phyloP scores from a whole-genome alignment of 2,888 invertebrate genomes.

The Agriopis leucophaearia region DNA sequence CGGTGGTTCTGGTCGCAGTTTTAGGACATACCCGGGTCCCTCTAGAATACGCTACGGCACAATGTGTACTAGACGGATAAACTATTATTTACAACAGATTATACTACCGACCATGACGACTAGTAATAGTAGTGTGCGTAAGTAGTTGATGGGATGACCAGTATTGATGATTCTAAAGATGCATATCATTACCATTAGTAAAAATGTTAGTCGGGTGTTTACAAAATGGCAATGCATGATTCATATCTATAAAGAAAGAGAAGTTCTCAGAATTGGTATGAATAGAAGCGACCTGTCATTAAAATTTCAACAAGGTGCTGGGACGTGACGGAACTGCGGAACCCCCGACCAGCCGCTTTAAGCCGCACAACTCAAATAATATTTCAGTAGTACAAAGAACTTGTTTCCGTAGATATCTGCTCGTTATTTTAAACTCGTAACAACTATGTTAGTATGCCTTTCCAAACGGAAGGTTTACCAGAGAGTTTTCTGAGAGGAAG shows the following conservation, averaged over 20 bases:
- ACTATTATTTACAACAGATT: too few species aligned
- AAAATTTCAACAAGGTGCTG: slow-evolving; percentile 26
- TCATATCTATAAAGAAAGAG: background rate
- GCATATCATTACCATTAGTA: too few species aligned
- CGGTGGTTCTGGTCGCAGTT: too few species aligned
- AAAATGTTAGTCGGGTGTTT: background rate
- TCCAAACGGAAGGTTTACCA: background rate
- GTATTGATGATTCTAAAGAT: too few species aligned
- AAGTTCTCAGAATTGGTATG: background rate
- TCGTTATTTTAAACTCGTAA: slow-evolving; percentile 15
- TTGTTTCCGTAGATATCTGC: background rate
- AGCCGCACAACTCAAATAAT: slow-evolving; percentile 15
- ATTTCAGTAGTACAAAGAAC: slow-evolving; percentile 12
- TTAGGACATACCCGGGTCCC: too few species aligned
- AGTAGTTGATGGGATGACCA: too few species aligned
- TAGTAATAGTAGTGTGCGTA: too few species aligned
- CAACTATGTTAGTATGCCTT: background rate
- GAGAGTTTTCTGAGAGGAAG: background rate
- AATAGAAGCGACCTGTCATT: slow-evolving; percentile 19
- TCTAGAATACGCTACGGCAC: too few species aligned
- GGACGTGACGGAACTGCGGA: slow-evolving; percentile 27
- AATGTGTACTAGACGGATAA: too few species aligned
- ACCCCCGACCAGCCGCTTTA: background rate
- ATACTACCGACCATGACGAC: too few species aligned
- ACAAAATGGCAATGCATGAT: background rate